Evolutionary conservation across 2,888 invertebrate species (phyloP).

Genomic region (Lordiphosa fenestrarum): DNA sequence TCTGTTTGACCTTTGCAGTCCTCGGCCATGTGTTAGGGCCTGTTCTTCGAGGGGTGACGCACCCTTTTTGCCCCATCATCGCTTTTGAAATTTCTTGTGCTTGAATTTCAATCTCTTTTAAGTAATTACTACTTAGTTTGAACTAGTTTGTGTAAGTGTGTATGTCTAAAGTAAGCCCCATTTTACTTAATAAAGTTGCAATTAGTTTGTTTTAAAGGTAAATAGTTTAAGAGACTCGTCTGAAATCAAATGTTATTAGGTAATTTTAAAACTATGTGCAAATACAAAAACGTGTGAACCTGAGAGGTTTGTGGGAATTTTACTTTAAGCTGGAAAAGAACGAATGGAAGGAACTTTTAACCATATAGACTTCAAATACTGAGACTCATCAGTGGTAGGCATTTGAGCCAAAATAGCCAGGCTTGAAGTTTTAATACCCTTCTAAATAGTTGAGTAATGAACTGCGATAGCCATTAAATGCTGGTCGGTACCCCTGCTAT

Average conservation of each 20-base stretch:
- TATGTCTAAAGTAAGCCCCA: conserved; percentile 23
- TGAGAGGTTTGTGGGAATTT: too few species aligned
- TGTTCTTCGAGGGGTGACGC: conserved; percentile 11
- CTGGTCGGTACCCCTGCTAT: too few species aligned
- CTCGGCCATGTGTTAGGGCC: conserved; percentile 56
- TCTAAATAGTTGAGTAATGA: too few species aligned
- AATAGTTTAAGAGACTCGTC: neutral
- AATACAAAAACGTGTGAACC: too few species aligned
- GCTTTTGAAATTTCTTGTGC: conserved; percentile 24
- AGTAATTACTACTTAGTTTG: conserved; percentile 15
- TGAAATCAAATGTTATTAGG: neutral
- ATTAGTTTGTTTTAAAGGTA: conserved; percentile 26
- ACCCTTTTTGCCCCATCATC: conserved; percentile 5
- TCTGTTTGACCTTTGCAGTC: conserved; percentile 42
- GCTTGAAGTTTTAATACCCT: too few species aligned
- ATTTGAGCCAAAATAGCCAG: too few species aligned
- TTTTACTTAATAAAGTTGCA: conserved; percentile 54
- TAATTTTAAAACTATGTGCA: conserved; percentile 1
- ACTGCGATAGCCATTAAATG: too few species aligned
- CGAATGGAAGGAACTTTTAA: too few species aligned
- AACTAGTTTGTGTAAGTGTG: conserved; percentile 24
- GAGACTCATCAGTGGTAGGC: too few species aligned
- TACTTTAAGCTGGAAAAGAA: too few species aligned
- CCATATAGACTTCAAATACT: too few species aligned
- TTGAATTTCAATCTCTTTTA: conserved; percentile 24